Percentiles rank a stretch among this genome's conserved stretches.
Evolutionary conservation across 2,888 invertebrate species (phyloP).

Genomic region (Pyrochroa serraticornis): DNA sequence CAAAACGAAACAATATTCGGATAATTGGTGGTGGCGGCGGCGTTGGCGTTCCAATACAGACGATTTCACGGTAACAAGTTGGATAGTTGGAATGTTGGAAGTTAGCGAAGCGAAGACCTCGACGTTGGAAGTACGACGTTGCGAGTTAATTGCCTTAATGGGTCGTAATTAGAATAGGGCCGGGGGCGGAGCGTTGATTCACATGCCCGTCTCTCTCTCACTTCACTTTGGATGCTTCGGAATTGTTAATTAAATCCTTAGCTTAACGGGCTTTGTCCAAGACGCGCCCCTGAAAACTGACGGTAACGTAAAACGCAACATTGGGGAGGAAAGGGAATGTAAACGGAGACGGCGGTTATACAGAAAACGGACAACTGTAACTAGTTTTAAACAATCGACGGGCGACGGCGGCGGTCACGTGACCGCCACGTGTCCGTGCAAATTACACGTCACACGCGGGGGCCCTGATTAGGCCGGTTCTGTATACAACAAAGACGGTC

Average conservation of each 20-base stretch:
- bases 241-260: constrained; percentile 50
- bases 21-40: constrained; percentile 5
- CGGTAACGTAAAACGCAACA: too few relatives aligned
- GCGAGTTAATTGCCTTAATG: constrained; percentile 54
- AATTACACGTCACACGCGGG: constrained; percentile 52
- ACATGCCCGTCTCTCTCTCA: constrained; percentile 32
- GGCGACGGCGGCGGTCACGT: constrained; percentile 50
- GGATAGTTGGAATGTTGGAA: constrained; percentile 30
- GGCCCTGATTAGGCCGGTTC: constrained; percentile 50
- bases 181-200: constrained; percentile 42
- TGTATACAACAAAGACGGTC: constrained; percentile 53
- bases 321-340: too few relatives aligned
- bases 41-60: constrained; percentile 9
- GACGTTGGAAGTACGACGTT: constrained; percentile 32
- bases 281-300: neutral
- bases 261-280: constrained; percentile 33
- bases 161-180: constrained; percentile 50
- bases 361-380: constrained; percentile 51
- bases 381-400: constrained; percentile 42
- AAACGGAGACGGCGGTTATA: constrained; percentile 35
- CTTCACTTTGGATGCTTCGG: constrained; percentile 38
- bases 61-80: constrained; percentile 28
- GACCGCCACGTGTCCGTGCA: constrained; percentile 54
- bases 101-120: constrained; percentile 23
- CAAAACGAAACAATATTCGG: too few relatives aligned